phyloP scores from a whole-genome alignment of 2,888 invertebrate genomes.

The Spatulosminthurus flaviceps region DNA sequence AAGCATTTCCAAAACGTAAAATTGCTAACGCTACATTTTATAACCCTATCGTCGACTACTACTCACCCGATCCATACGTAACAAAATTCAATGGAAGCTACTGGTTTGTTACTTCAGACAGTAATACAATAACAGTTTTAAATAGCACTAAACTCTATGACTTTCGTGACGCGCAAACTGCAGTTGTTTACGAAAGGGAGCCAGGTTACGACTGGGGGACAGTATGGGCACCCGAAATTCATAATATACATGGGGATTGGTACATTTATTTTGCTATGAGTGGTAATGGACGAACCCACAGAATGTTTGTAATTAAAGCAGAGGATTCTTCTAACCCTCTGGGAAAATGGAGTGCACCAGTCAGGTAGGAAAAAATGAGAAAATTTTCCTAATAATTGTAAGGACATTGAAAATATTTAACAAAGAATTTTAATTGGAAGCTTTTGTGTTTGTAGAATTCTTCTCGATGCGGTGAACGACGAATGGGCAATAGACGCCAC shows the following conservation, averaged over 20 bases:
- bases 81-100: slow-evolving; percentile 24
- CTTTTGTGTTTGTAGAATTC: background rate
- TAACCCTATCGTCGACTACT: slow-evolving; percentile 38
- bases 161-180: slow-evolving; percentile 22
- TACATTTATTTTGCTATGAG: slow-evolving; percentile 42
- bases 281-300: background rate
- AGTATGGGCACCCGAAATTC: slow-evolving; percentile 47
- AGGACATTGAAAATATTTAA: too few relatives aligned
- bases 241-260: slow-evolving; percentile 26
- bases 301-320: slow-evolving; percentile 26
- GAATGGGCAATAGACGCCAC: slow-evolving; percentile 43
- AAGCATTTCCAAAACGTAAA: background rate
- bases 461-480: slow-evolving; percentile 25
- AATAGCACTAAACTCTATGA: slow-evolving; percentile 25
- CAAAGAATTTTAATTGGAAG: too few relatives aligned
- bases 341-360: slow-evolving; percentile 30
- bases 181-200: background rate
- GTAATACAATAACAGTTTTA: background rate
- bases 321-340: slow-evolving; percentile 7
- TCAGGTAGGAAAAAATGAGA: background rate
- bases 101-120: slow-evolving; percentile 29
- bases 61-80: slow-evolving; percentile 37
- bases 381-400: background rate
- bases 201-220: background rate
- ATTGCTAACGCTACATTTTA: slow-evolving; percentile 5